These are phyloP conservation scores for Agrenia bidenticulata DNA, from an alignment of 2,888 invertebrate genomes.

Conservation along the genomic window DNA sequence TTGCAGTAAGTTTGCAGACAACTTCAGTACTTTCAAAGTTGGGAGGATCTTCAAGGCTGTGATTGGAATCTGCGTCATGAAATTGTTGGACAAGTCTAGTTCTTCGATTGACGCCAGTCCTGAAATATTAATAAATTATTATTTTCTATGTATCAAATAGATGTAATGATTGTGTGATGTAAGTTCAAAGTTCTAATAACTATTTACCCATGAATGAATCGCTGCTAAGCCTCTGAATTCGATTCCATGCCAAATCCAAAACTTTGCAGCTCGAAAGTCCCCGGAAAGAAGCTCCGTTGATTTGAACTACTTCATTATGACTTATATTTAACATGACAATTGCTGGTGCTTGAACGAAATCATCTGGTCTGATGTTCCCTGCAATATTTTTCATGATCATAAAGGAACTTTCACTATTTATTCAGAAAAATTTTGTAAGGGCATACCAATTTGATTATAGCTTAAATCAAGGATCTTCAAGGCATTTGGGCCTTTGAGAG, in stretches of 20 bases:
- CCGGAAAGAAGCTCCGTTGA: slow-evolving; percentile 75
- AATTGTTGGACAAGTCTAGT: slow-evolving; percentile 83
- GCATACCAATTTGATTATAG: slow-evolving; percentile 77
- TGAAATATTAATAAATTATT: slow-evolving; percentile 48
- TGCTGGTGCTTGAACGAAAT: slow-evolving; percentile 69
- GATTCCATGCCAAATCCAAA: slow-evolving; percentile 75
- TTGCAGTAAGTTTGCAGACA: slow-evolving; percentile 84
- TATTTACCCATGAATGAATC: slow-evolving; percentile 70
- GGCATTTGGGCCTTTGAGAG: slow-evolving; percentile 76
- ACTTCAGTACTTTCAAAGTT: slow-evolving; percentile 71
- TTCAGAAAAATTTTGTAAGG: too few species aligned
- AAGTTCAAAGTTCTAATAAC: background rate
- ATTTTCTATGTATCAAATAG: too few species aligned
- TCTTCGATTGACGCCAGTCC: slow-evolving; percentile 73
- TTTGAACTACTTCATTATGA: slow-evolving; percentile 70
- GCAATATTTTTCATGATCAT: slow-evolving; percentile 38
- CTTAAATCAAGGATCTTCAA: slow-evolving; percentile 72
- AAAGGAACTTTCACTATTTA: too few species aligned
- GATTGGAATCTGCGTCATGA: slow-evolving; percentile 76
- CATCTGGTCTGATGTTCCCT: slow-evolving; percentile 69
- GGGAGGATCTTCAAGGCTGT: slow-evolving; percentile 71
- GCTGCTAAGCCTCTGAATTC: slow-evolving; percentile 76
- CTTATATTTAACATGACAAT: slow-evolving; percentile 77
- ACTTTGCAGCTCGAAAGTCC: slow-evolving; percentile 68
- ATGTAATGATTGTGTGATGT: background rate